Base-by-base conservation (phyloP, 2,113 vertebrate genomes). In the Otis tarda region DNA sequence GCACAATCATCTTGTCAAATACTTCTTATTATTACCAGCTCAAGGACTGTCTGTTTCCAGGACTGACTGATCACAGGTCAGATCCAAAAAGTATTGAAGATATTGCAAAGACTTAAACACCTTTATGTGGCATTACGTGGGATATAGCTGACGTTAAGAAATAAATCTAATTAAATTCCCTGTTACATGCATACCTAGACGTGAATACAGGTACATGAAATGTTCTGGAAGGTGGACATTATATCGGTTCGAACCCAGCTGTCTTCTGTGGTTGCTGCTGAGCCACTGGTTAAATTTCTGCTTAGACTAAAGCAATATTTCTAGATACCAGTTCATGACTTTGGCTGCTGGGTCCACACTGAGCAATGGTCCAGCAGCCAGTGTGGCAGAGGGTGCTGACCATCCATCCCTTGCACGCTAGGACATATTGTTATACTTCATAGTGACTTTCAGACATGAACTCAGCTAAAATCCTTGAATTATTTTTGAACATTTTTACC, bases 1-100 rank as follows among this genome's bases (percentile, higher is more conserved):
- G 63, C 65, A 90, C 43, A 77, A 71, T 86, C 85, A 86, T 88
- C 59, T 90, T 94, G 84, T 90, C 92, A 88, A 89, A 92, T 11
- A 37, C 43, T 78, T 37, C 43, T 78, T 37, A 37, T 37, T 84
- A 71, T 49, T 81, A 83, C 45, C 70, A 89, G 71, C 60, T 83
- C 47, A 92, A 60, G 49, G n/a, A 31, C 53, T 86, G 45, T 28
- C 41, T 83, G 47, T 77, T 91, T 90, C 70, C 59, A 33, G 71
- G 41, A 31, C 17, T 79, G 47, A 25, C 31, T 83, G 37, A 47
- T 55, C 67, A 86, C 7, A 74, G 45, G 55, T 24, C 59, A 90
- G 50, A 83, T 63, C 41, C 33, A 83, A 93, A 93, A 39, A 22
- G 3, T 10, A 39, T 0, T 47, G 55, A 67, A 56, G 60, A 77